Base-by-base conservation (phyloP, 2,888 invertebrate species). In the Drosophila pullipes region DNA sequence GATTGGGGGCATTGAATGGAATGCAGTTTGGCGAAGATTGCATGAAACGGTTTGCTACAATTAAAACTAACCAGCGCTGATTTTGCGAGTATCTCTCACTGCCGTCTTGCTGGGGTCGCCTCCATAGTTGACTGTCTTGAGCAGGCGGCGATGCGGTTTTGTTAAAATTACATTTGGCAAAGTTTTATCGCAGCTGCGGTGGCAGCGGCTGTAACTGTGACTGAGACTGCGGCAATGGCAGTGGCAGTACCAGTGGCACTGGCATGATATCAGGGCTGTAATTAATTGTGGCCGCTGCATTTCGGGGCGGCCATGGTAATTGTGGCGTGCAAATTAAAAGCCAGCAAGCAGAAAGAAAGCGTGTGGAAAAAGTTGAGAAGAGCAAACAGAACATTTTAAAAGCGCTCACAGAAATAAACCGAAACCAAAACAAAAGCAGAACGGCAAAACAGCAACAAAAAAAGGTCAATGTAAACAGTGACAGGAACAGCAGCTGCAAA, bases 281-380 rank as follows among this genome's bases (percentile, higher is more conserved):
- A 87, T 87, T 87, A 87, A 91, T 87, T 91, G 87, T 81, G 91
- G 87, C 81, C 85, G 90, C 85, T 90, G 89, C 89, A 89, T 87
- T 89, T 89, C 75, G 65, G 89, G 91, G 86, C 77, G 91, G 88
- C 87, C 85, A 79, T 89, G 90, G 86, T 83, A 86, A 86, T 86
- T 86, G 91, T 86, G 91, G 86, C 91, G 89, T 90, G 85, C 89
- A 91, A 91, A 87, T 87, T 87, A 87, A 87, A 89, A 87, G 85
- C 81, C 82, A 89, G 85, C 78, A 55, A 86, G 73, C 60, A 66
- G 69, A 53, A 72, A 71, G 68, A 61, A 70, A 76, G 81, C 73
- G 76, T 75, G 72, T 75, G 74, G 62, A 81, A 90, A 85, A 85
- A 78, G 74, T 77, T 82, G 64, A 69, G 61, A 60, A 76, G 78